Percentiles rank a stretch among this genome's conserved stretches.
These are phyloP conservation scores for Mionectes macconnelli DNA, from an alignment of 2,113 vertebrate genomes.

Conservation along the genomic window DNA sequence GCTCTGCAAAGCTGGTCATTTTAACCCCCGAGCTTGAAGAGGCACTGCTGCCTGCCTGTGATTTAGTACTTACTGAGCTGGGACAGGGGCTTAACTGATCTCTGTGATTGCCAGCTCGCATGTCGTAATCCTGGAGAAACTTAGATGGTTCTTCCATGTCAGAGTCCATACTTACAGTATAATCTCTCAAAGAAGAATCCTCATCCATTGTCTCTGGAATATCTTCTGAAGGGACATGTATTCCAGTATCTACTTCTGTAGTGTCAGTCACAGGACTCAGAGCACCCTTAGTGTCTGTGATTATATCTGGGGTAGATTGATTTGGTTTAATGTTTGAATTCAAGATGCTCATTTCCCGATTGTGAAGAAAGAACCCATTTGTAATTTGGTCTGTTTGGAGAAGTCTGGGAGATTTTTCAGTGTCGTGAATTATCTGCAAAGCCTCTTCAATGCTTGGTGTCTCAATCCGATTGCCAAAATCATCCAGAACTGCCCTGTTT, in stretches of 20 bases:
- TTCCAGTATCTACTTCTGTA: constrained; percentile 92
- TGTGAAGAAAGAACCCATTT: constrained; percentile 94
- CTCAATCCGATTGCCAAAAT: constrained; percentile 77
- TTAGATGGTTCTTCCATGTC: constrained; percentile 86
- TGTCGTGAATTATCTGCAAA: constrained; percentile 90
- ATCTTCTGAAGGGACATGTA: constrained; percentile 93
- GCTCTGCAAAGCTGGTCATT: constrained; percentile 97
- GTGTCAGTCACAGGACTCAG: constrained; percentile 84
- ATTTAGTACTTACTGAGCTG: constrained; percentile 85
- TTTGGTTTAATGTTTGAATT: constrained; percentile 73
- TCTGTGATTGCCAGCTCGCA: constrained; percentile 69
- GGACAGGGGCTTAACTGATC: constrained; percentile 84
- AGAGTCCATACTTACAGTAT: constrained; percentile 92
- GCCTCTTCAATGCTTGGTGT: constrained; percentile 92
- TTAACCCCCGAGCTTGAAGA: constrained; percentile 89
- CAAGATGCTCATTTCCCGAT: constrained; percentile 73
- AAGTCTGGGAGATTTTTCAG: constrained; percentile 77
- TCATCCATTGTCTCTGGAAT: constrained; percentile 95
- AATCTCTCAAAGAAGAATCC: constrained; percentile 93
- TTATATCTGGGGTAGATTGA: constrained; percentile 72
- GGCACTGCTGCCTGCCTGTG: constrained; percentile 86
- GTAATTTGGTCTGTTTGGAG: constrained; percentile 77
- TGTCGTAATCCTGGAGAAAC: constrained; percentile 84
- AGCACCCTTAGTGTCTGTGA: constrained; percentile 81
- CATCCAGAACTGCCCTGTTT: constrained; percentile 72